phyloP scores from a whole-genome alignment of 2,797 vertebrate genomes.

The Argyrosomus regius region DNA sequence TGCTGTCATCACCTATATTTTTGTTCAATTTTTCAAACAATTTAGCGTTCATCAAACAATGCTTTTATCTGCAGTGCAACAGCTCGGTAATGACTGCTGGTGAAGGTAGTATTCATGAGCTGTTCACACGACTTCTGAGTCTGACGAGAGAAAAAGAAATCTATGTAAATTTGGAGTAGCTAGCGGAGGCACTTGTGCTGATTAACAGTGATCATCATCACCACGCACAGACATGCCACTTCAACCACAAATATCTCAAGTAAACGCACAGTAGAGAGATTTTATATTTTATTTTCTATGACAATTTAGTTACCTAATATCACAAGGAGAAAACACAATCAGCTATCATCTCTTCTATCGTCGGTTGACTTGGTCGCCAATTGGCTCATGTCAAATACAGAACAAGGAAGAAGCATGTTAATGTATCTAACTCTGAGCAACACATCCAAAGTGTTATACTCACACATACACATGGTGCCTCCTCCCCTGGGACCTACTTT shows the following conservation, averaged over 20 bases:
- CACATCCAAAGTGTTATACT: slow-evolving; percentile 15
- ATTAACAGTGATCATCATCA: background rate
- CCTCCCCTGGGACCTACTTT: slow-evolving; percentile 57
- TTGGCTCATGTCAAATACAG: slow-evolving; percentile 30
- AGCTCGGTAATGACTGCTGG: background rate
- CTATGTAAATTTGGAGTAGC: background rate
- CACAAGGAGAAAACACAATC: background rate
- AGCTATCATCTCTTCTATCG: background rate
- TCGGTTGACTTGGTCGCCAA: too few relatives aligned
- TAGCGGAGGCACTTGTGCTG: background rate
- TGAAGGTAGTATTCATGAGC: background rate
- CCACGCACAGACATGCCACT: too few relatives aligned
- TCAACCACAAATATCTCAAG: background rate
- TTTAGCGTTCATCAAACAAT: background rate
- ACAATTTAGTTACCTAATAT: background rate
- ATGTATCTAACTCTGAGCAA: slow-evolving; percentile 18
- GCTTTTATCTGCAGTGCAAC: background rate
- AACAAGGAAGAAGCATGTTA: slow-evolving; percentile 2
- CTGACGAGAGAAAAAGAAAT: background rate
- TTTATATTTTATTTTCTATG: background rate
- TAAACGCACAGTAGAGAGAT: background rate
- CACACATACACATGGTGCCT: slow-evolving; percentile 28
- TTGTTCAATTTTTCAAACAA: slow-evolving; percentile 3
- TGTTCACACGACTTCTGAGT: background rate
- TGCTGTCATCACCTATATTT: background rate